A percentile compares a stretch with the other conserved stretches of the same genome.
Evolutionary conservation across 2,888 invertebrate species (phyloP).

Genomic region (Diogma glabrata): DNA sequence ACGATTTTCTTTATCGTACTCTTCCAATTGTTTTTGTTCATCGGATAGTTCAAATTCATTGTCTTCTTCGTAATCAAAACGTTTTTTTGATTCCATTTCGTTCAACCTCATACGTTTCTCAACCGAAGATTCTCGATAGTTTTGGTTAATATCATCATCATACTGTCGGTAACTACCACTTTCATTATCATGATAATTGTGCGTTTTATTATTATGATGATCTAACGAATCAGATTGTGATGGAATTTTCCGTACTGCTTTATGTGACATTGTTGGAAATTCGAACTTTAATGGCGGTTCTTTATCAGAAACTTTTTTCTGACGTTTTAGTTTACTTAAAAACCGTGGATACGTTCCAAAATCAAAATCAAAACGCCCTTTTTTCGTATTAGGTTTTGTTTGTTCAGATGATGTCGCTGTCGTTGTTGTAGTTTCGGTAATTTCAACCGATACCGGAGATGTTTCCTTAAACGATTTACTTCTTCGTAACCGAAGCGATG

Average conservation of each 20-base stretch:
- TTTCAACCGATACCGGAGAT: neutral
- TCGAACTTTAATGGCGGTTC: slow-evolving; percentile 14
- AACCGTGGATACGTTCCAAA: slow-evolving; percentile 70
- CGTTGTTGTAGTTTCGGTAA: slow-evolving; percentile 19
- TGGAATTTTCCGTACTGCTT: slow-evolving; percentile 9
- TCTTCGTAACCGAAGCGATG: slow-evolving; percentile 43
- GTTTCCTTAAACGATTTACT: slow-evolving; percentile 35
- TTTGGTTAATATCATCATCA: slow-evolving; percentile 26
- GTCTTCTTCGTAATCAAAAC: slow-evolving; percentile 37
- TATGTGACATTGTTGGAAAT: slow-evolving; percentile 9
- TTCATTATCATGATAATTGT: slow-evolving; percentile 38
- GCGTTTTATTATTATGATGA: too few relatives aligned
- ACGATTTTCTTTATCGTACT: slow-evolving; percentile 43
- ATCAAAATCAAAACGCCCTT: slow-evolving; percentile 51
- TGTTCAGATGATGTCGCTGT: slow-evolving; percentile 20
- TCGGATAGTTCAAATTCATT: slow-evolving; percentile 36
- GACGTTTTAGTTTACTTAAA: slow-evolving; percentile 37
- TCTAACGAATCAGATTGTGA: neutral
- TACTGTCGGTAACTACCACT: slow-evolving; percentile 35
- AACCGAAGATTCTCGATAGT: slow-evolving; percentile 36
- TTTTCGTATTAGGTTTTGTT: slow-evolving; percentile 42
- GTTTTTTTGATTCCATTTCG: slow-evolving; percentile 22
- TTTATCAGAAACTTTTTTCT: slow-evolving; percentile 1
- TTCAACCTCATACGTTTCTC: slow-evolving; percentile 36
- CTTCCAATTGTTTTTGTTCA: slow-evolving; percentile 46